Percentiles rank a stretch among this genome's conserved stretches.
Conservation (phyloP, 2,888 invertebrate species). For the Dione juno region DNA sequence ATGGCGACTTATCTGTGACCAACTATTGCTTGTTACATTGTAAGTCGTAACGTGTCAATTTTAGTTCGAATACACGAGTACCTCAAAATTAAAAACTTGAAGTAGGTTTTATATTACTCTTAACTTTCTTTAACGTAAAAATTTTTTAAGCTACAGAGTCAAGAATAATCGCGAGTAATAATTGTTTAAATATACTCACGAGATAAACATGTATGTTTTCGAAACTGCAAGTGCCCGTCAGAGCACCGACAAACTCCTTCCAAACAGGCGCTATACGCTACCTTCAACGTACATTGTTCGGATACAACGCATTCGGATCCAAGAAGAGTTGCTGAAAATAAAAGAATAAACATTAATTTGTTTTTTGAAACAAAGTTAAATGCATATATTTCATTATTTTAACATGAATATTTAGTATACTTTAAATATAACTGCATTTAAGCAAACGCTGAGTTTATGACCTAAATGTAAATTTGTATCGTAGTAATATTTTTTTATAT, state of each 20-base stretch:
- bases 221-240: constrained; percentile 92
- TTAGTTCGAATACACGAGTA: constrained; percentile 51
- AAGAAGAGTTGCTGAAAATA: constrained; percentile 89
- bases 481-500: neutral
- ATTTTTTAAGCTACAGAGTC: neutral
- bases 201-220: constrained; percentile 94
- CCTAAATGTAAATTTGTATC: constrained; percentile 3
- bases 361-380: neutral
- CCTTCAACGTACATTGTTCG: constrained; percentile 94
- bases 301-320: constrained; percentile 92
- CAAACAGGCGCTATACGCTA: constrained; percentile 93
- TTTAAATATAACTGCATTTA: neutral
- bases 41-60: constrained; percentile 60
- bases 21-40: constrained; percentile 54
- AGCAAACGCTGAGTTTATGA: neutral
- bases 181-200: constrained; percentile 86
- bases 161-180: neutral
- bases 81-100: constrained; percentile 47
- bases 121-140: no score
- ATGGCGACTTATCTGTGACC: constrained; percentile 63
- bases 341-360: constrained; percentile 33
- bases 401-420: constrained; percentile 7
- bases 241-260: constrained; percentile 93
- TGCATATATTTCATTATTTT: neutral
- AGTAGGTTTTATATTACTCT: neutral